Base-by-base conservation (phyloP, 2,888 invertebrate genomes). In the Drosophila stalkeri region DNA sequence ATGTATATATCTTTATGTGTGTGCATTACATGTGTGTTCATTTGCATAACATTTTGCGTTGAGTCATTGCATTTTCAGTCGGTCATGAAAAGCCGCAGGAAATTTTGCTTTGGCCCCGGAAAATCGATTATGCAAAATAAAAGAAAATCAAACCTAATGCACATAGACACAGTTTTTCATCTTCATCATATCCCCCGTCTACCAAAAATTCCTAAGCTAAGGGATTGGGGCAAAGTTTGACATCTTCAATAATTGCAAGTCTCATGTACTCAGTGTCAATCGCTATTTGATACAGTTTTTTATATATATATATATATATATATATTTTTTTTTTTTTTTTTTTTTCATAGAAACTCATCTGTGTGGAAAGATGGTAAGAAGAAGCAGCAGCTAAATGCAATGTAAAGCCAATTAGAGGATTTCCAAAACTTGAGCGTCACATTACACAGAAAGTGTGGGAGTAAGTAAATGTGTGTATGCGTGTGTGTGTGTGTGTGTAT, bases 331-430 rank as follows among this genome's bases (percentile, higher is more conserved):
- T 47, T 5, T 51, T 20, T 33, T 63, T 77, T 62, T 47, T 49
- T 39, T 23, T 55, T 72, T 65, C 37, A 20, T n/a, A 47, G 62
- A 69, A 47, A 70, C 64, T 79, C 81, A 65, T 66, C 54, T 46
- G n/a, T 39, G 55, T n/a, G 61, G 39, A 20, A 39, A 37, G 12
- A n/a, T 35, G 41, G n/a, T 0, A 44, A 57, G 63, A 66, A 39
- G 33, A 54, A 55, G 63, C 66, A 27, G 54, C 23, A 37, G 7
- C 39, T 18, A 37, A 51, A 41, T 37, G 60, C 51, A 76, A 69
- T 64, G 72, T 61, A 81, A 90, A 86, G 90, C 81, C 86, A 86
- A 86, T 86, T 86, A 90, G 83, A 86, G 89, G 90, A 86, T 90
- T 90, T 86, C 44, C 63, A 41, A 57, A 89, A 84, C 72, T 86